Base-by-base conservation (phyloP, 1,140 invertebrate genomes). In the Papilio machaon region DNA sequence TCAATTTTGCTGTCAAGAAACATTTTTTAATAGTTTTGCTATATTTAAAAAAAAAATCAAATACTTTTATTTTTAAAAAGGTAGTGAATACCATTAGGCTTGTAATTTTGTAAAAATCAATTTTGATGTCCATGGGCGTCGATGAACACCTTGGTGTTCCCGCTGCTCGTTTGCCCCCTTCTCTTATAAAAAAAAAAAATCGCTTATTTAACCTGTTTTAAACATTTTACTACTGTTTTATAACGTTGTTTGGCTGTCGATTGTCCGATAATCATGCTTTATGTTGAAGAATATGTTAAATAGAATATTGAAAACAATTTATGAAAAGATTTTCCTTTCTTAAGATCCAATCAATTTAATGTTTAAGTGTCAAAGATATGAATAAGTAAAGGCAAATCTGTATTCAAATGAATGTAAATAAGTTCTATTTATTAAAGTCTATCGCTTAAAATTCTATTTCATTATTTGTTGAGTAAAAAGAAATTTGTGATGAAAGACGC, bases 361-460 rank as follows among this genome's bases (percentile, higher is more conserved):
- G 30, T 70, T 30, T 23, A 38, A 35, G 30, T 38, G 64, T 38
- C 64, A 70, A 70, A 35, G 2, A 70, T 30, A 67, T 67, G 35
- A 38, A 38, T 17, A 38, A 10, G 35, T 30, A 70, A 70, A 70
- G 11, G 30, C 17, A 70, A 35, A 35, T 70, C 30, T 23, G 13
- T 70, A 70, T 70, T 70, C 64, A 17, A 70, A 35, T 30, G 4
- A 4, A 15, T 70, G 11, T 70, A 70, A 70, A 70, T 70, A 70
- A 35, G 1, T 67, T 67, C 13, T 30, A 67, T 58, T 58, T 60
- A 60, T 60, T 60, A 60, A 60, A n/a, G 17, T 60, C n/a, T 60
- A 60, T 70, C 35, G 64, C 64, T 70, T 38, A 70, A 70, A 70
- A 35, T 70, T 35, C 30, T 70, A 70, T 70, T 70, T 70, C 30